phyloP scores from a whole-genome alignment of 2,797 vertebrate species.

The Pteronotus mesoamericanus region DNA sequence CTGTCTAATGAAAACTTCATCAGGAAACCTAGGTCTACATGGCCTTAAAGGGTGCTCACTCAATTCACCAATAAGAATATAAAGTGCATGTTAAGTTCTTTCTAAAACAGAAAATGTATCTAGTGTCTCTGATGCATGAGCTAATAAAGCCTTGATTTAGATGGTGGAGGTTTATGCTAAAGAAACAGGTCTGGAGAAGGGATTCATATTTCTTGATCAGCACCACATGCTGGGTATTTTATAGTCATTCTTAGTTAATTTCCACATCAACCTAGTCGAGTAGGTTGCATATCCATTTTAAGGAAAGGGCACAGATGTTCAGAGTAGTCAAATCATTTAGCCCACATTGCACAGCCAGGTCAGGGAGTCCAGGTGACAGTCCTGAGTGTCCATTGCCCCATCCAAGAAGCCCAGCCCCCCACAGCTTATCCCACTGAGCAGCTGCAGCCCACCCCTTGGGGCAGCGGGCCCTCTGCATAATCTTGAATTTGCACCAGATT shows the following conservation, averaged over 20 bases:
- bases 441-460: accelerated
- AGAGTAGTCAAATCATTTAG: neutral
- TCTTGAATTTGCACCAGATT: neutral
- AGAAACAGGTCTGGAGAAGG: neutral
- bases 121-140: neutral
- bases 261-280: neutral
- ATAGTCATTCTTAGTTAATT: neutral
- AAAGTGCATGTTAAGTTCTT: neutral
- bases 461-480: accelerated
- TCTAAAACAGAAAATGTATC: neutral
- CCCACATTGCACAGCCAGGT: neutral
- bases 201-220: neutral
- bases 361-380: no score
- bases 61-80: neutral
- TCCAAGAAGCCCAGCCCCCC: neutral
- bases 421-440: accelerated
- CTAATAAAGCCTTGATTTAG: neutral
- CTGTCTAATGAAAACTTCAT: neutral
- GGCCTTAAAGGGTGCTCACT: neutral
- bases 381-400: accelerated
- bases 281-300: neutral
- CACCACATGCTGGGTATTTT: neutral
- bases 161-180: neutral
- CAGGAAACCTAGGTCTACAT: neutral
- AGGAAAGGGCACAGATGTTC: neutral